Conservation (phyloP, 2,113 vertebrate genomes). For the Onychostoma macrolepis region DNA sequence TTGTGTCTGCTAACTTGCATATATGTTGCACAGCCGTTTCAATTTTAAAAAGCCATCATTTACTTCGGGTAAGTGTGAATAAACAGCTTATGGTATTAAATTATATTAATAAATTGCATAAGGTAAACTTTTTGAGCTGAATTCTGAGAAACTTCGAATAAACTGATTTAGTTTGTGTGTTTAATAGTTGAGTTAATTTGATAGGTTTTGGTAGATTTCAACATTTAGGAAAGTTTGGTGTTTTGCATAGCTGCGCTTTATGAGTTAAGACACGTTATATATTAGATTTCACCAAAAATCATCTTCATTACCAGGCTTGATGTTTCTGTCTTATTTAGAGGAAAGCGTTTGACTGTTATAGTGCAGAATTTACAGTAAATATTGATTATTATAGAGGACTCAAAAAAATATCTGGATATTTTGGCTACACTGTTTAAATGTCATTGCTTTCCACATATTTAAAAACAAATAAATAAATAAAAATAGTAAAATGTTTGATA, state of each 20-base stretch:
- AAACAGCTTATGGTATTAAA: background rate
- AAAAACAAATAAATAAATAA: too few relatives aligned
- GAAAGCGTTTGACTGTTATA: background rate
- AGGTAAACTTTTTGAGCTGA: background rate
- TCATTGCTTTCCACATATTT: too few relatives aligned
- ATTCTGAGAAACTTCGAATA: background rate
- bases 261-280: background rate
- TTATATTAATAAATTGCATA: background rate
- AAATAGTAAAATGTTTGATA: too few relatives aligned
- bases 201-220: background rate
- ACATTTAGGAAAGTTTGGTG: background rate
- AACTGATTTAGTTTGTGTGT: background rate
- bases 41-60: background rate
- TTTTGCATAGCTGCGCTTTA: background rate
- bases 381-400: background rate
- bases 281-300: background rate
- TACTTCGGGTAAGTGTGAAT: background rate
- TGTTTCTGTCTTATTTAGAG: background rate
- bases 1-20: too few relatives aligned
- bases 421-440: background rate
- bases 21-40: conserved; percentile 17
- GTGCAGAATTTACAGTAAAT: background rate
- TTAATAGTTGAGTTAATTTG: background rate
- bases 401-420: background rate
- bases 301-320: background rate